Percentiles rank a stretch among this genome's conserved stretches.
These are phyloP conservation scores for Pipistrellus pipistrellus DNA, from an alignment of 2,797 vertebrate species.

Conservation along the genomic window DNA sequence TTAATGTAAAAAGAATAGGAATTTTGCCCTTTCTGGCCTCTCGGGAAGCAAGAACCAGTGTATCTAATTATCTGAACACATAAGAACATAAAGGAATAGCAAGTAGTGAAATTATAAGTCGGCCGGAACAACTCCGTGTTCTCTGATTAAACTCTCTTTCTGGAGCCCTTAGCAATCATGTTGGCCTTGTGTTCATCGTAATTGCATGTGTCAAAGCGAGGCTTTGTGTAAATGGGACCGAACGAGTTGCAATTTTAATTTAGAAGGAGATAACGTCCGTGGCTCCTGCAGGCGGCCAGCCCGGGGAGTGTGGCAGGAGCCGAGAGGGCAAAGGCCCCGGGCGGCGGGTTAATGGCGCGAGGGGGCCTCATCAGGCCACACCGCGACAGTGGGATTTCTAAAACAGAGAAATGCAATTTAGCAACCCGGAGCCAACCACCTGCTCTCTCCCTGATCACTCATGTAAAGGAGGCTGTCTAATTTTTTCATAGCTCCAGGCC, in stretches of 20 bases:
- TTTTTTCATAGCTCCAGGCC: conserved; percentile 34
- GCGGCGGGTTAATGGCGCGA: conserved; percentile 90
- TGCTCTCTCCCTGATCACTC: conserved; percentile 90
- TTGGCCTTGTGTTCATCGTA: conserved; percentile 90
- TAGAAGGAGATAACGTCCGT: conserved; percentile 90
- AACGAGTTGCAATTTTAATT: conserved; percentile 94
- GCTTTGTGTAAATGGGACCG: conserved; percentile 90
- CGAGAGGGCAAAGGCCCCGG: conserved; percentile 86
- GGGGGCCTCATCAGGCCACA: conserved; percentile 89
- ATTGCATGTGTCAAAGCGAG: conserved; percentile 94
- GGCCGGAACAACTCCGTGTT: conserved; percentile 89
- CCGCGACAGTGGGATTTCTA: conserved; percentile 90
- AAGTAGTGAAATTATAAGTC: conserved; percentile 91
- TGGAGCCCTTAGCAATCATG: conserved; percentile 91
- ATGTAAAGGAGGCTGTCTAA: conserved; percentile 68
- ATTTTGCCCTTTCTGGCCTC: conserved; percentile 88
- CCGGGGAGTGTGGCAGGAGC: conserved; percentile 93
- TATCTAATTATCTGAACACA: conserved; percentile 91
- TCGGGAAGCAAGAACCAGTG: conserved; percentile 87
- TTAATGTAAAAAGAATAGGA: conserved; percentile 89
- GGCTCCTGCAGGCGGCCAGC: conserved; percentile 90
- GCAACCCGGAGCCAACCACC: conserved; percentile 94
- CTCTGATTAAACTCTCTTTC: conserved; percentile 93
- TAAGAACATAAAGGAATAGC: conserved; percentile 90
- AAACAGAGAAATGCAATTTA: conserved; percentile 96